Base-by-base conservation (phyloP, 2,797 vertebrate genomes). In the Ctenopoma kingsleyae region DNA sequence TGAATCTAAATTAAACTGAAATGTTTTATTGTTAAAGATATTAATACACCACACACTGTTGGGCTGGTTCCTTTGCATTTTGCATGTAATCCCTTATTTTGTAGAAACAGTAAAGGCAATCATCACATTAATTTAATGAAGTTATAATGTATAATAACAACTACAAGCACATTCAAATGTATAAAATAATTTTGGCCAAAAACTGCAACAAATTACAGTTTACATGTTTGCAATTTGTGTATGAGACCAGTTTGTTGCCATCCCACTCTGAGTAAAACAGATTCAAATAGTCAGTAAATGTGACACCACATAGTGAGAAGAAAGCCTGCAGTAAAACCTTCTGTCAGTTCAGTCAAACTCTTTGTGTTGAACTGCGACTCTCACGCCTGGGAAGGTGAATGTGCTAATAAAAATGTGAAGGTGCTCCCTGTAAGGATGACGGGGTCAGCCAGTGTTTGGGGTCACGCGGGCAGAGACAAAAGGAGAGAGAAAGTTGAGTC, bases 401-500 rank as follows among this genome's bases (percentile, higher is more conserved):
- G 3, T 35, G 40, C 36, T 30, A 27, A 63, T 23, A 6, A 49
- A 13, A 35, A 63, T 9, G 36, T 43, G 22, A 62, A 41, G 11
- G 22, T 20, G 8, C 13, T 8, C 4, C 22, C 36, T 58, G 59
- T 35, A 1, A 12, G 47, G 54, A 32, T 49, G 49, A 38, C 16
- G 2, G 50, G 67, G 38, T 54, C 53, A 8, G 73, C 1, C 19
- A 55, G 30, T n/a, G 63, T 67, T 35, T 36, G 71, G 57, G 74
- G 73, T 83, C 75, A 70, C 30, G 35, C 55, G 76, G 67, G 46
- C 11, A 78, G 76, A 66, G 72, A 84, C 68, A 85, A 78, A 87
- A 69, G 53, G 47, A 71, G 60, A 52, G 72, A 72, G 63, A 49
- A 55, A 75, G 66, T 78, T 87, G 83, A 93, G 88, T 94, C 92